Base-by-base conservation (phyloP, 2,113 vertebrate species). In the Maccullochella peelii region DNA sequence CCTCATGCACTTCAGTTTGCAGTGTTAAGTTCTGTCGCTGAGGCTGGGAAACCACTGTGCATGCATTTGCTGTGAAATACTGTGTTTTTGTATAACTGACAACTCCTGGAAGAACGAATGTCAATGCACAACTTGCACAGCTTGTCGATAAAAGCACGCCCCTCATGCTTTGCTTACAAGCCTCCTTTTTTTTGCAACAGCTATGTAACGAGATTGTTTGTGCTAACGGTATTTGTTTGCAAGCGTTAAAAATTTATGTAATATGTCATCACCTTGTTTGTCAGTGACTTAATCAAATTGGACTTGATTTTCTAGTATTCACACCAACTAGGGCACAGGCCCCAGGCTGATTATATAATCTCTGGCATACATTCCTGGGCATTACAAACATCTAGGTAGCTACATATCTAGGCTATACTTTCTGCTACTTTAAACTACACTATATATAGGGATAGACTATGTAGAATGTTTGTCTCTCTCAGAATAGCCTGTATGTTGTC, bases 281-380 rank as follows among this genome's bases (percentile, higher is more conserved):
- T 79, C 70, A 80, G 58, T 70, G 73, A 30, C 54, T 78, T 82
- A 76, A 89, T 89, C 82, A 84, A 75, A 52, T 79, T 81, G 77
- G 81, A 89, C 77, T 85, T 85, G 16, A 87, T 85, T 88, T 84
- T 85, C 71, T 70, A 74, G 55, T 88, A 77, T 82, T 86, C 77
- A 82, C 86, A 90, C 81, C 90, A 90, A 88, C 52, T 84, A 73
- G 86, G 87, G 58, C 89, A 87, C 85, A 57, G 89, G 81, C 85
- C 88, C 87, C 82, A 40, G 82, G 85, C 75, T 83, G 87, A 90
- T 91, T 86, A 80, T 87, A 80, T 84, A 90, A 91, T 91, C 75
- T 75, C 50, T 91, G 87, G 78, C 87, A 88, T 88, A 80, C 83
- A 90, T 90, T 80, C 63, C 66, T 84, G 67, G 54, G 38, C 75